These are phyloP conservation scores for Macaria notata DNA, from an alignment of 2,888 invertebrate species.

Conservation along the genomic window DNA sequence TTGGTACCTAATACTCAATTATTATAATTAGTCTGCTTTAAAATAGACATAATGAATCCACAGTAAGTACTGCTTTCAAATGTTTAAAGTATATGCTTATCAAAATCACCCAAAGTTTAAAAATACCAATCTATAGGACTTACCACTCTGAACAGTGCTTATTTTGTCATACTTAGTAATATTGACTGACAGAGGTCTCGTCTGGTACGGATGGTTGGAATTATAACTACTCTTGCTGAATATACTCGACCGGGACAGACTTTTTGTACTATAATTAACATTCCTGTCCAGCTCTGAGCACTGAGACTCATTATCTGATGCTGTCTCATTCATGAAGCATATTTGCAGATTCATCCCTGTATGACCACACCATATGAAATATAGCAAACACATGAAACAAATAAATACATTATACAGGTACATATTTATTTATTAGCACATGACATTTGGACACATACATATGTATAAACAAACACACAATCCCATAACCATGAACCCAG, in stretches of 20 bases:
- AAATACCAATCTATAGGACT: constrained; percentile 42
- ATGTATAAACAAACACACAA: constrained; percentile 13
- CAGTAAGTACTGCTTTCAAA: too few species aligned
- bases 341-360: constrained; percentile 96
- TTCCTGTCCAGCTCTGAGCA: constrained; percentile 87
- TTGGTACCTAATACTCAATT: too few species aligned
- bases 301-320: constrained; percentile 91
- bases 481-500: constrained; percentile 15
- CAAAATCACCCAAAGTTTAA: too few species aligned
- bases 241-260: constrained; percentile 66
- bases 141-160: constrained; percentile 67
- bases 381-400: constrained; percentile 24
- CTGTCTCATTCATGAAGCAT: constrained; percentile 97
- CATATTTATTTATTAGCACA: constrained; percentile 30
- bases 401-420: constrained; percentile 40
- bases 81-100: too few species aligned
- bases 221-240: constrained; percentile 72
- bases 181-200: constrained; percentile 73
- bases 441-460: constrained; percentile 1
- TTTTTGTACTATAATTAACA: constrained; percentile 61
- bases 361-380: constrained; percentile 40
- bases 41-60: too few species aligned
- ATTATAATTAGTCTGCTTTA: too few species aligned
- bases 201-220: constrained; percentile 77
- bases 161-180: constrained; percentile 74